Conservation (phyloP, 2,797 vertebrate genomes). For the Esox lucius region DNA sequence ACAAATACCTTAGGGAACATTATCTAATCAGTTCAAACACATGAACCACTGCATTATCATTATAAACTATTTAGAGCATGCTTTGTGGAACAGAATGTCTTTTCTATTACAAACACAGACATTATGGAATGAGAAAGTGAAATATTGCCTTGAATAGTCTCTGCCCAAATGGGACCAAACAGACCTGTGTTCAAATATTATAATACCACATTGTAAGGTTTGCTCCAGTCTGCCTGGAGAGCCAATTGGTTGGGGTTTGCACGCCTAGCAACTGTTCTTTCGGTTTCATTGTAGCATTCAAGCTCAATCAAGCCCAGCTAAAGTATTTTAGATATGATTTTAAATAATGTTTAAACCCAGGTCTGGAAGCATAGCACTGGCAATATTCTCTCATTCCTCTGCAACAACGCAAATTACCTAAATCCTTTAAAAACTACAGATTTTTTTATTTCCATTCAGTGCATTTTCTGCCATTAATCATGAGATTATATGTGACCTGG, state of each 20-base stretch:
- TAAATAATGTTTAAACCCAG: background rate
- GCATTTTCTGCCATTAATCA: slow-evolving; percentile 38
- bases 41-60: background rate
- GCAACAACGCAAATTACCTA: slow-evolving; percentile 34
- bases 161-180: background rate
- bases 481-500: slow-evolving; percentile 28
- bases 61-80: background rate
- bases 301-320: background rate
- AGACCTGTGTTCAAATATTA: background rate
- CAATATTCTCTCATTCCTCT: slow-evolving; percentile 7
- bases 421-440: slow-evolving; percentile 33
- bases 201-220: background rate
- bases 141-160: background rate
- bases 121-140: background rate
- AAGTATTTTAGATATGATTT: background rate
- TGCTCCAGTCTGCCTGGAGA: background rate
- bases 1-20: background rate
- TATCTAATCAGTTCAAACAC: background rate
- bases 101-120: background rate
- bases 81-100: background rate
- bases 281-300: background rate
- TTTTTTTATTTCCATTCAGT: slow-evolving; percentile 39
- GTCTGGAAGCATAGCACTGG: slow-evolving; percentile 16
- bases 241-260: background rate
- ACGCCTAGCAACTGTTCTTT: background rate